These are phyloP conservation scores for Teleopsis dalmanni DNA, from an alignment of 1,140 invertebrate species.

Conservation along the genomic window DNA sequence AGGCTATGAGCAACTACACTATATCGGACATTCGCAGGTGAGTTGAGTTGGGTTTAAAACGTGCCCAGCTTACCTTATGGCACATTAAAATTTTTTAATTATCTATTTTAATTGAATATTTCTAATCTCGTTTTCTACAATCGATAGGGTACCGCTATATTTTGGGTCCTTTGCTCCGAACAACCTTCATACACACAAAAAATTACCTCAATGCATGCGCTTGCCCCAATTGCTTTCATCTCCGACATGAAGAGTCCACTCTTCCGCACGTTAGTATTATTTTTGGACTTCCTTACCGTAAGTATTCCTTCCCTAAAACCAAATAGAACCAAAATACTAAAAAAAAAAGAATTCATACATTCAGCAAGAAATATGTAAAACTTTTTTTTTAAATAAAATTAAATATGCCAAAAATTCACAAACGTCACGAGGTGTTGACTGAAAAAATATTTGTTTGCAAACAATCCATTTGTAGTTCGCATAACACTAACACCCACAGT, in stretches of 20 bases:
- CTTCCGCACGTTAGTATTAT: conserved; percentile 32
- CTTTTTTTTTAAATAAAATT: too few species aligned
- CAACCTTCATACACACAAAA: conserved; percentile 59
- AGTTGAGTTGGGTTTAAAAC: not conserved
- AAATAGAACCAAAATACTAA: too few species aligned
- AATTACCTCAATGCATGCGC: conserved; percentile 55
- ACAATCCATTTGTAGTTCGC: too few species aligned
- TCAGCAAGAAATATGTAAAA: too few species aligned
- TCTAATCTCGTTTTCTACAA: conserved; percentile 37
- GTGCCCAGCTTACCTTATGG: not conserved
- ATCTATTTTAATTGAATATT: not conserved
- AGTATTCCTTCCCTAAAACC: conserved; percentile 10
- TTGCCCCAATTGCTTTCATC: conserved; percentile 60
- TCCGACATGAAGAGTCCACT: conserved; percentile 51
- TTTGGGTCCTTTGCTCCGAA: conserved; percentile 55
- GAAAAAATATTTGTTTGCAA: too few species aligned
- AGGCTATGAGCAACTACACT: conserved; percentile 52
- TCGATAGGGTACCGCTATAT: conserved; percentile 62
- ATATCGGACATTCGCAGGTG: conserved; percentile 56
- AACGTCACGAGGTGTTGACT: too few species aligned
- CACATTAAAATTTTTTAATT: not conserved
- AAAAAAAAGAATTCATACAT: too few species aligned
- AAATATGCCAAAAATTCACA: too few species aligned
- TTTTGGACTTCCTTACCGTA: conserved; percentile 33
- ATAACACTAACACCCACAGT: too few species aligned